Evolutionary conservation across 2,113 vertebrate species (phyloP), one percentile per base, ranked within the genome.

Genomic region (Brachyistius frenatus): DNA sequence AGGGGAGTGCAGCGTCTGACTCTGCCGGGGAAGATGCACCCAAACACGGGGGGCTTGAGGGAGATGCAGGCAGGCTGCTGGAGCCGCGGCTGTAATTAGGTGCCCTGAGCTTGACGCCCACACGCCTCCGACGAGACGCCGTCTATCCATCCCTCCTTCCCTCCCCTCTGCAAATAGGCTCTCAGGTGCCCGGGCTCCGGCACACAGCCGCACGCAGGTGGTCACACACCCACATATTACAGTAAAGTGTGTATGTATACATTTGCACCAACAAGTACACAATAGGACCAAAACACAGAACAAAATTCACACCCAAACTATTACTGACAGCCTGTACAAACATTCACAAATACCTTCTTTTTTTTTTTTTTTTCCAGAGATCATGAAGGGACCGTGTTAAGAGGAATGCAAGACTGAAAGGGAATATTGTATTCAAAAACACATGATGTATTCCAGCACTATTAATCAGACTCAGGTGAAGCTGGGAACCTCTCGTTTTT

Each of bases 61-160:
- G 90, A 93, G 74, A 80, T 39, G 50, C 75, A 75, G 53, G 83
- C 86, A 39, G 75, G 78, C 90, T 74, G 79, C 23, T 72, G 86
- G 83, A 87, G 84, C 84, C 71, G 23, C 61, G 73, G 87, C 84
- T 91, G 89, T 91, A 92, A 93, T 92, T 94, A 93, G 88, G 81
- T 81, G 88, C 85, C 91, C 86, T 72, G 84, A 87, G 90, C 85
- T 84, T 55, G 66, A 91, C 88, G 89, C 93, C 93, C 86, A 92
- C 91, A 87, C 69, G 47, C 71, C 73, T 88, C 57, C 56, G 66
- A 82, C 41, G 83, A 92, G 84, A 89, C 81, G 58, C 76, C 74
- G 62, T 83, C 67, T n/a, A 57, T 67, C 62, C 44, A 47, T 47
- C 58, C 58, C 30, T 66, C 37, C 82, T 75, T 76, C 72, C 78